Base-by-base conservation (phyloP, 1,140 invertebrate genomes). In the Episyrphus balteatus region DNA sequence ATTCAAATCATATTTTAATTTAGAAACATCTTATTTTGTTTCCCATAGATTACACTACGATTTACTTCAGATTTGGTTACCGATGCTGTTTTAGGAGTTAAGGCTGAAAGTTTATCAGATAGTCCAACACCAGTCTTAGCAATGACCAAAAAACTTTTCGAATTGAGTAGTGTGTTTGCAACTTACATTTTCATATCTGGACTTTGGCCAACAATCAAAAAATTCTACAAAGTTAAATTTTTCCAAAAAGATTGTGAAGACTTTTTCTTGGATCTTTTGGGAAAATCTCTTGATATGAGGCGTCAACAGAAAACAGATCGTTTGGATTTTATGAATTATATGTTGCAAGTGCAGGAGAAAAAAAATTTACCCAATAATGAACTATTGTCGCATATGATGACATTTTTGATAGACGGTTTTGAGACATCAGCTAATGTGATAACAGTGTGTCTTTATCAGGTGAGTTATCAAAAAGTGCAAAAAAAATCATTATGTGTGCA, bases 41-140 rank as follows among this genome's bases (percentile, higher is more conserved):
- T n/a, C n/a, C n/a, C n/a, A n/a, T n/a, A n/a, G n/a, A n/a, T n/a
- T n/a, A n/a, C n/a, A n/a, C n/a, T 60, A 1, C 59, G 65, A 43
- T 76, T 63, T 42, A 75, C 73, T 0, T 60, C 67, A 0, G 74
- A 76, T 46, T 64, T 72, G 12, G 70, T 75, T 3, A 70, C 73
- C 0, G 70, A 64, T 46, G 69, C 68, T 9, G 73, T 70, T 0
- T 61, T 76, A 46, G 74, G 72, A 0, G 48, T 76, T 2, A 57
- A 68, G 5, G 69, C 66, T 0, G 55, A 63, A 32, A 62, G 59
- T 59, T 73, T 62, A 46, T n/a, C 48, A 7, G 52, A 56, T 0
- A 59, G 51, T 0, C 55, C 51, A 7, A 52, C 58, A 6, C 68
- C 57, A 1, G 55, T 58, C 15, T 50, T 58, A 50, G 50, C 8